Conservation (phyloP, 30 jellyfish, hydroid and myxozoan genomes). For the Pseudorhiza aurosa region DNA sequence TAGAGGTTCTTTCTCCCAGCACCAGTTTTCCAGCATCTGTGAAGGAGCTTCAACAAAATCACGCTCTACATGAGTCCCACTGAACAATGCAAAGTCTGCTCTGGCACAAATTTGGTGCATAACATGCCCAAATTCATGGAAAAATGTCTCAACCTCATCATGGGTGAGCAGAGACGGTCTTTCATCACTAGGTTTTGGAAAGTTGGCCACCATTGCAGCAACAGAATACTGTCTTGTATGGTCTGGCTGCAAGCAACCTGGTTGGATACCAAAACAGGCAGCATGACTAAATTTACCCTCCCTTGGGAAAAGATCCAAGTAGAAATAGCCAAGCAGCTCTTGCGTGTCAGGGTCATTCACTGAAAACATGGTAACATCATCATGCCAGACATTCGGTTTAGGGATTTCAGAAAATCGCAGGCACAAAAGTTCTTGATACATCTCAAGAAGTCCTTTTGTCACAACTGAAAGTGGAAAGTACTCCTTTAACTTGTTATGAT, state of each 20-base stretch:
- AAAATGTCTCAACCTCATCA: constrained; percentile 94
- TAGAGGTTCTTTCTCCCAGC: constrained; percentile 93
- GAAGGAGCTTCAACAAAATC: constrained; percentile 99
- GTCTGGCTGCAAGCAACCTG: constrained; percentile 82
- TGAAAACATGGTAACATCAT: constrained; percentile 87
- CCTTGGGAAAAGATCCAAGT: constrained; percentile 94
- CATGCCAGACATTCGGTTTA: constrained; percentile 80
- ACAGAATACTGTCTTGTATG: constrained; percentile 80
- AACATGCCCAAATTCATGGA: constrained; percentile 98
- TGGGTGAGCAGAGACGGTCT: constrained; percentile 87
- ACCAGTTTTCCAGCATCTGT: constrained; percentile 98
- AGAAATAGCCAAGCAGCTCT: constrained; percentile 84
- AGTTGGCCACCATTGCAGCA: constrained; percentile 98
- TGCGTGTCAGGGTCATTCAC: constrained; percentile 66
- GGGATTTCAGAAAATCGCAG: constrained; percentile 67
- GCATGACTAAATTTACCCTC: constrained; percentile 96
- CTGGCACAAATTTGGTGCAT: constrained; percentile 94
- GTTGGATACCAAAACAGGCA: constrained; percentile 96
- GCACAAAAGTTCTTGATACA: constrained; percentile 76
- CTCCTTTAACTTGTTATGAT: constrained; percentile 84
- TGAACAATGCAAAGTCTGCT: constrained; percentile 86
- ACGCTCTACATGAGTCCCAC: constrained; percentile 98
- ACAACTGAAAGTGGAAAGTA: constrained; percentile 83
- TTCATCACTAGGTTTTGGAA: constrained; percentile 83
- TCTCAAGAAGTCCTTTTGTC: constrained; percentile 72